phyloP scores from a whole-genome alignment of 2,797 vertebrate species.

The Limnodromus scolopaceus region DNA sequence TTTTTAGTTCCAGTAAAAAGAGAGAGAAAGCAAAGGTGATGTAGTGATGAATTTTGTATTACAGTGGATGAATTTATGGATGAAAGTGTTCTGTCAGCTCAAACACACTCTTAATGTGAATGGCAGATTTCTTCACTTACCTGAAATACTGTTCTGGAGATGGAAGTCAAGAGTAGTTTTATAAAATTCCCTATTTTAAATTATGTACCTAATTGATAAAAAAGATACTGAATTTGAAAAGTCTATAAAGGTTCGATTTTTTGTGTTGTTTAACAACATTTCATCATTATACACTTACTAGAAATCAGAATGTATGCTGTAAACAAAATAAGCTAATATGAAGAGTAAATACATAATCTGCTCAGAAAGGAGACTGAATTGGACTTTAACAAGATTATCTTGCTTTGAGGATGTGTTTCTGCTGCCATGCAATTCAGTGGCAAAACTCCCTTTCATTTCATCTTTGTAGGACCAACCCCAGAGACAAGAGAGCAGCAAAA shows the following conservation, averaged over 20 bases:
- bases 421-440: neutral
- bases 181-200: neutral
- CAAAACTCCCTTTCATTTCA: neutral
- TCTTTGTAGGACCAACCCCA: neutral
- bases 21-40: neutral
- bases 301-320: neutral
- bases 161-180: neutral
- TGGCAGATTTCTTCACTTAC: neutral
- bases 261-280: neutral
- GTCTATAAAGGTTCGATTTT: neutral
- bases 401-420: neutral
- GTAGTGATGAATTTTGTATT: neutral
- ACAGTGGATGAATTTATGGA: accelerated
- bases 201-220: neutral
- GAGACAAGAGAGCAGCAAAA: neutral
- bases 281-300: neutral
- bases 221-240: neutral
- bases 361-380: neutral
- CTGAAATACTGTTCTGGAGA: neutral
- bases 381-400: neutral
- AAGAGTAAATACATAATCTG: neutral
- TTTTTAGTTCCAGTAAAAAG: neutral
- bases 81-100: neutral
- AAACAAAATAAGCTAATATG: neutral
- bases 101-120: neutral